phyloP scores from a whole-genome alignment of 2,113 vertebrate species.

The Eira barbara region DNA sequence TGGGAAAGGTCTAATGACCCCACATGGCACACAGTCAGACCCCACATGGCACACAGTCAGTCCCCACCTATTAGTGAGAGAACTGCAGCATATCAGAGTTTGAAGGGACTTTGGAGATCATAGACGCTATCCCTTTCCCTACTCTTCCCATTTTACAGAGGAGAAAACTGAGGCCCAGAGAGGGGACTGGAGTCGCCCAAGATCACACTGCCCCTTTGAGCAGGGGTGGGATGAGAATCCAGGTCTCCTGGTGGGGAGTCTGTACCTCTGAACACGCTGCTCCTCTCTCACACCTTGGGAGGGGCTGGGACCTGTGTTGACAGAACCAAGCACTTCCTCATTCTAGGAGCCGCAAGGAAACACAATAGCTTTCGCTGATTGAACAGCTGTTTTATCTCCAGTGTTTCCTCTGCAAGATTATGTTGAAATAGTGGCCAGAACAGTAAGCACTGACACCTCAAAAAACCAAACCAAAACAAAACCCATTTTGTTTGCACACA shows the following conservation, averaged over 20 bases:
- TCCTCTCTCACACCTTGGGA: background rate
- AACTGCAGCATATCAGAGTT: background rate
- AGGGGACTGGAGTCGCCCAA: background rate
- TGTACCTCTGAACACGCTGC: background rate
- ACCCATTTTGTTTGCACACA: background rate
- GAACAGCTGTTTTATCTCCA: background rate
- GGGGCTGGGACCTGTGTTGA: background rate
- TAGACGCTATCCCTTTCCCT: background rate
- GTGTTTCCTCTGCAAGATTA: background rate
- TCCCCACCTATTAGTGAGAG: background rate
- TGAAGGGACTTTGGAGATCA: background rate
- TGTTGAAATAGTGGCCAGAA: background rate
- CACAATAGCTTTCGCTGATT: background rate
- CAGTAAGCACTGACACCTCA: background rate
- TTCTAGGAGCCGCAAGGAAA: background rate
- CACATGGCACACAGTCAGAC: background rate
- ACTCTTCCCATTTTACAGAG: background rate
- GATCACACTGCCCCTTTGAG: background rate
- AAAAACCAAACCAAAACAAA: background rate
- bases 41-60: background rate
- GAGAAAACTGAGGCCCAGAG: background rate
- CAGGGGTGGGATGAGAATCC: background rate
- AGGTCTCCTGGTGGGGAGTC: background rate
- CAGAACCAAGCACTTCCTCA: conserved; percentile 12
- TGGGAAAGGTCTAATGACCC: background rate